Percentiles rank a stretch among this genome's conserved stretches.
Conservation (phyloP, 1,140 invertebrate genomes). For the Harlomillsia oculata region DNA sequence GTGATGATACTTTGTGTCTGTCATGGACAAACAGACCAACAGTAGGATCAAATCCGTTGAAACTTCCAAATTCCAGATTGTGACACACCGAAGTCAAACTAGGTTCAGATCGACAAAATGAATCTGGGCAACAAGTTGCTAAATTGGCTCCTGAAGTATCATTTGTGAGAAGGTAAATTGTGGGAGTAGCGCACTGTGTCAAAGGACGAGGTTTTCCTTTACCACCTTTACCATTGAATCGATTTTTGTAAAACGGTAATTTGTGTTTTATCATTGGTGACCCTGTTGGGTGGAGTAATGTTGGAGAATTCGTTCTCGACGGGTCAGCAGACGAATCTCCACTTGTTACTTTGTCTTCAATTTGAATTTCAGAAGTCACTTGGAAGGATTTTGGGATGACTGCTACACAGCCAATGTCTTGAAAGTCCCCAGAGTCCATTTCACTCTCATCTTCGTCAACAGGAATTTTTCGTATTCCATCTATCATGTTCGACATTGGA, state of each 20-base stretch:
- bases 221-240: too few species aligned
- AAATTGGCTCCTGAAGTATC: not conserved
- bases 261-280: too few species aligned
- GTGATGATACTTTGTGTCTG: not conserved
- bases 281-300: too few species aligned
- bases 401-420: conserved; percentile 28
- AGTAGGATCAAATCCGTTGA: conserved; percentile 15
- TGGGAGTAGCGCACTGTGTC: too few species aligned
- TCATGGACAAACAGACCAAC: conserved; percentile 8
- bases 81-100: conserved; percentile 11
- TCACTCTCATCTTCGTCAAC: not conserved
- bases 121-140: not conserved
- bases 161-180: not conserved
- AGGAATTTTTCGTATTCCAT: not conserved
- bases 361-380: conserved; percentile 27
- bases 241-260: too few species aligned
- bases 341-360: not conserved
- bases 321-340: not conserved
- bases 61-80: not conserved
- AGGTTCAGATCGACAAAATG: conserved; percentile 21
- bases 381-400: conserved; percentile 27
- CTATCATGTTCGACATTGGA: not conserved
- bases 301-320: too few species aligned
- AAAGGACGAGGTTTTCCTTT: too few species aligned
- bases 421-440: not conserved